Conservation (phyloP, 2,888 invertebrate genomes). For the Ganaspis brasiliensis region DNA sequence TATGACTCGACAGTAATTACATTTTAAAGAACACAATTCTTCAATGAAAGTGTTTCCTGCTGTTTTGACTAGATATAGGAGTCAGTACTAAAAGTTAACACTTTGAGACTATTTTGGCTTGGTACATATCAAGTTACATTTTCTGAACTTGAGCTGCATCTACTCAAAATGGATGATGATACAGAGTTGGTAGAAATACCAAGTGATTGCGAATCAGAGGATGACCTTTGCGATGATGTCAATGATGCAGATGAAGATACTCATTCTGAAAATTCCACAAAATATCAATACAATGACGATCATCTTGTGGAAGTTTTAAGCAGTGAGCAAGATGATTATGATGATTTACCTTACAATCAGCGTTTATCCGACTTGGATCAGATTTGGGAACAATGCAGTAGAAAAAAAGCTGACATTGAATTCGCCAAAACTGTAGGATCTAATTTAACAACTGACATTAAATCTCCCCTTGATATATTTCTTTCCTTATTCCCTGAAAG, state of each 20-base stretch:
- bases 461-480: slow-evolving; percentile 1
- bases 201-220: slow-evolving; percentile 17
- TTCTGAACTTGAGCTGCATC: neutral
- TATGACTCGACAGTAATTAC: no score
- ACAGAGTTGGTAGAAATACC: slow-evolving; percentile 11
- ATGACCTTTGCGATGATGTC: slow-evolving; percentile 8
- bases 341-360: neutral
- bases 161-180: slow-evolving; percentile 12
- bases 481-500: neutral
- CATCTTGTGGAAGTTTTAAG: neutral
- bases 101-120: no score
- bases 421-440: slow-evolving; percentile 1
- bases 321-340: neutral
- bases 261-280: neutral
- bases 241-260: neutral
- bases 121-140: no score
- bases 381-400: slow-evolving; percentile 6
- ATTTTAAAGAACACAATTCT: no score
- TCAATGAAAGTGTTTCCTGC: no score
- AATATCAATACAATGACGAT: neutral
- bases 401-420: neutral
- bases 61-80: no score
- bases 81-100: no score
- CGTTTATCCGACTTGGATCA: slow-evolving; percentile 4
- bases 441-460: slow-evolving; percentile 8